A percentile compares a stretch with the other conserved stretches of the same genome.
Conservation (phyloP, 2,888 invertebrate genomes). For the Hirtodrosophila trivittata region DNA sequence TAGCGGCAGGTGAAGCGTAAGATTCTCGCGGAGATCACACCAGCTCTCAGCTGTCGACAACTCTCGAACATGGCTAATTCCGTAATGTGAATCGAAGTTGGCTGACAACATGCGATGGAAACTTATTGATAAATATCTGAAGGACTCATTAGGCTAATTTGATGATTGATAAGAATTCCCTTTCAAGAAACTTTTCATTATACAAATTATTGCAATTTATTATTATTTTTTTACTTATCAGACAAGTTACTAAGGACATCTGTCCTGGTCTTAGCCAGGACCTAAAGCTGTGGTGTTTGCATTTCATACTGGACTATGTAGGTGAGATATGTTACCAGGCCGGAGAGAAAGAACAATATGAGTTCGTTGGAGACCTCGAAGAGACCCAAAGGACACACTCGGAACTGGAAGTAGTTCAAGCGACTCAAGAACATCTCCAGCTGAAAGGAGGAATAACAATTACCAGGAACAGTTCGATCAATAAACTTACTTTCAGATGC, state of each 20-base stretch:
- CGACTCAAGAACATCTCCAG: slow-evolving; percentile 59
- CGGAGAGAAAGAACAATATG: slow-evolving; percentile 56
- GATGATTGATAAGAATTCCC: too few relatives aligned
- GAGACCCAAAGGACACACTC: slow-evolving; percentile 53
- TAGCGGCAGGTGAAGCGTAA: slow-evolving; percentile 36
- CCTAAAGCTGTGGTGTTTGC: slow-evolving; percentile 7
- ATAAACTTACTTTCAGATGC: slow-evolving; percentile 49
- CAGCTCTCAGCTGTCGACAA: not conserved
- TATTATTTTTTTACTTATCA: too few relatives aligned
- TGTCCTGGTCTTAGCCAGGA: too few relatives aligned
- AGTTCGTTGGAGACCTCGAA: slow-evolving; percentile 67
- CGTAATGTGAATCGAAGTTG: not conserved
- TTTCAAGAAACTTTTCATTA: too few relatives aligned
- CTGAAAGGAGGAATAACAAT: slow-evolving; percentile 50
- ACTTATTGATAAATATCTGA: slow-evolving; percentile 14
- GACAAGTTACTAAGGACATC: too few relatives aligned
- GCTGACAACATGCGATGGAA: not conserved
- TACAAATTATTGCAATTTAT: too few relatives aligned
- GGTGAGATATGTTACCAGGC: slow-evolving; percentile 57
- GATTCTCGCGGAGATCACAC: slow-evolving; percentile 24
- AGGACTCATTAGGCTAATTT: slow-evolving; percentile 28
- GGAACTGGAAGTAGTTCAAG: slow-evolving; percentile 58
- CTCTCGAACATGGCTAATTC: not conserved
- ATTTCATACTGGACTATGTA: slow-evolving; percentile 55
- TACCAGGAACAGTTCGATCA: not conserved